Percentiles rank a stretch among this genome's conserved stretches.
phyloP scores from a whole-genome alignment of 2,113 vertebrate species.

The Oryzias woworae region DNA sequence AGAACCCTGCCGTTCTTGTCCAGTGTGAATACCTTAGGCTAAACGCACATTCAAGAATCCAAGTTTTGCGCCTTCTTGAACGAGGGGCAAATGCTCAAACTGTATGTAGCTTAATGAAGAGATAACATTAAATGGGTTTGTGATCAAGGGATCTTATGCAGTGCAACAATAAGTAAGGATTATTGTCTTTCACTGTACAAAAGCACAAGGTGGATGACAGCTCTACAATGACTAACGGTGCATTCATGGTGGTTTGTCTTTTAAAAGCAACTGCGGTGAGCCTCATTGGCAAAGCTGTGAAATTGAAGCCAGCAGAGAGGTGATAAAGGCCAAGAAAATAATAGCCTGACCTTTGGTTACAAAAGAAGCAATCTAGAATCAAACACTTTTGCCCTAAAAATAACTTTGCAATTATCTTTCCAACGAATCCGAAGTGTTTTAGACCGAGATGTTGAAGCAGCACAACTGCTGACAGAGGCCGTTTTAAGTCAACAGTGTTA shows the following conservation, averaged over 20 bases:
- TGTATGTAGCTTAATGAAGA: too few relatives aligned
- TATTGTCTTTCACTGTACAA: too few relatives aligned
- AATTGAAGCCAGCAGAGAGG: constrained; percentile 18
- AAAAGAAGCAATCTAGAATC: constrained; percentile 6
- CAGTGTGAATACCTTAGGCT: too few relatives aligned
- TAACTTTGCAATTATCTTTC: constrained; percentile 24
- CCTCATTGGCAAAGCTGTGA: constrained; percentile 12
- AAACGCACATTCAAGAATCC: too few relatives aligned
- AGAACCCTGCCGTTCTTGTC: too few relatives aligned
- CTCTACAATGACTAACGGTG: too few relatives aligned
- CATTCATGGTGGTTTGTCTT: not conserved
- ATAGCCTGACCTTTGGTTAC: constrained; percentile 43
- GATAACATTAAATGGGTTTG: too few relatives aligned
- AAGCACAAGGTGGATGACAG: too few relatives aligned
- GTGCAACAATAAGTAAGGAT: too few relatives aligned
- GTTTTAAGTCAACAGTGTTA: constrained; percentile 4
- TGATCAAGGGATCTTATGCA: too few relatives aligned
- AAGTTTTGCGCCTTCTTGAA: too few relatives aligned
- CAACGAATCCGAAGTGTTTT: constrained; percentile 4
- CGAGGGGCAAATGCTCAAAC: too few relatives aligned
- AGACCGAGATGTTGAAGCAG: constrained; percentile 11
- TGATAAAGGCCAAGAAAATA: constrained; percentile 43
- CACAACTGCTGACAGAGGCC: constrained; percentile 3
- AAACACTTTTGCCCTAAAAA: constrained; percentile 21
- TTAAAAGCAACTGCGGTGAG: constrained; percentile 5